phyloP scores from a whole-genome alignment of 2,113 vertebrate species.

The Salvator merianae region DNA sequence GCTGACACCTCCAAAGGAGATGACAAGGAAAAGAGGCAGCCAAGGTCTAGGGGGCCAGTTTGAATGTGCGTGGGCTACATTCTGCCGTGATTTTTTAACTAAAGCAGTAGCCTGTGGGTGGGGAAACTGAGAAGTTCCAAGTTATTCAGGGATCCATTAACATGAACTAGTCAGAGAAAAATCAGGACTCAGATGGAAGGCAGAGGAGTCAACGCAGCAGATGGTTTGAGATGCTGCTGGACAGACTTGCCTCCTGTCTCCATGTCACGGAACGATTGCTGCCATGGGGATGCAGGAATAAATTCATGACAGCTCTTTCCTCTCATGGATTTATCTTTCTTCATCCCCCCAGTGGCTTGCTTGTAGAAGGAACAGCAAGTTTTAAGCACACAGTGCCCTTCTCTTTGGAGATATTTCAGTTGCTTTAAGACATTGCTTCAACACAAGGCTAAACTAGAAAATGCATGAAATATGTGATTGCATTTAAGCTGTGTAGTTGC shows the following conservation, averaged over 20 bases:
- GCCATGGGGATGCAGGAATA: conserved; percentile 17
- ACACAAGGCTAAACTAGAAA: not conserved
- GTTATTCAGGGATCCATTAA: conserved; percentile 38
- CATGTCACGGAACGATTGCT: conserved; percentile 37
- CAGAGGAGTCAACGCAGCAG: conserved; percentile 60
- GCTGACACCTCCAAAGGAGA: not conserved
- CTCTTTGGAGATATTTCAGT: conserved; percentile 19
- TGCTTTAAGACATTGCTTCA: not conserved
- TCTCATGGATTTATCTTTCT: conserved; percentile 22
- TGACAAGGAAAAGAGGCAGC: not conserved
- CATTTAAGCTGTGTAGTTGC: not conserved
- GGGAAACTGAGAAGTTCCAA: not conserved
- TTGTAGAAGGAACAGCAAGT: conserved; percentile 29
- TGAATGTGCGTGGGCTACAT: not conserved
- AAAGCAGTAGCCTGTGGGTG: not conserved
- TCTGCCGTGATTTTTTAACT: not conserved
- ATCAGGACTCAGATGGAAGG: conserved; percentile 54
- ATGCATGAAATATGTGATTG: not conserved
- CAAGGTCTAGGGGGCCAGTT: not conserved
- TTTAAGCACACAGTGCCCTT: conserved; percentile 3
- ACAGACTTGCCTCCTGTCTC: conserved; percentile 48
- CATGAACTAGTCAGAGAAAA: conserved; percentile 38
- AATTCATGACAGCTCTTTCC: conserved; percentile 31
- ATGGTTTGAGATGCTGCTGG: conserved; percentile 53
- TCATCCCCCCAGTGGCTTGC: conserved; percentile 12